Evolutionary conservation across 2,888 invertebrate genomes (phyloP).

Genomic region (Aspidiotus rigidus): DNA sequence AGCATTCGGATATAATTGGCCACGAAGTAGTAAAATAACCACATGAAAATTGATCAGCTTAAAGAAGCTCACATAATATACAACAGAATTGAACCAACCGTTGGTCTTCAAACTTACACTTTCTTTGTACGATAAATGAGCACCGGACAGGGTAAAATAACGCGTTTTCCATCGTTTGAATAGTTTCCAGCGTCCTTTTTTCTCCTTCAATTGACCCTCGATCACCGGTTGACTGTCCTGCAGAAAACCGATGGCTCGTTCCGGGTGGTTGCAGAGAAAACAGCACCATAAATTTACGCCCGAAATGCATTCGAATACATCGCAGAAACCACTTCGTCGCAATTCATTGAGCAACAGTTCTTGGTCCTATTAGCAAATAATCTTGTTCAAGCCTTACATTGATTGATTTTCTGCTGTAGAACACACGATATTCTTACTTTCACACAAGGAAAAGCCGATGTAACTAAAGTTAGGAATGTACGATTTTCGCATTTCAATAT

Average conservation of each 20-base stretch:
- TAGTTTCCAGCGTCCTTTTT: slow-evolving; percentile 83
- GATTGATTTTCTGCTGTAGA: no score
- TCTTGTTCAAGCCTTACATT: no score
- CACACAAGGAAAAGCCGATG: slow-evolving; percentile 82
- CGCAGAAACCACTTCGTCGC: slow-evolving; percentile 77
- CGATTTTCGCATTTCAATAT: slow-evolving; percentile 83
- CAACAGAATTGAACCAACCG: no score
- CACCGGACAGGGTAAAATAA: slow-evolving; percentile 88
- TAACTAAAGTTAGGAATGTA: slow-evolving; percentile 80
- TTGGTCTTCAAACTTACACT: slow-evolving; percentile 52
- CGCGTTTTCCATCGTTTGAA: slow-evolving; percentile 86
- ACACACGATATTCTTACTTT: slow-evolving; percentile 51
- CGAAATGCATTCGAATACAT: slow-evolving; percentile 67
- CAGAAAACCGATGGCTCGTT: slow-evolving; percentile 74
- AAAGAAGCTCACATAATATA: no score
- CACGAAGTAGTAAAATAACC: no score
- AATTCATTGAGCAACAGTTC: slow-evolving; percentile 77
- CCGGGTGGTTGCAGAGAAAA: slow-evolving; percentile 87
- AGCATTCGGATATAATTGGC: no score
- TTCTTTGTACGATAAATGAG: slow-evolving; percentile 77
- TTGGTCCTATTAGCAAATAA: slow-evolving; percentile 56
- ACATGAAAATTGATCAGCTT: no score
- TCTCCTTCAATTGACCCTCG: slow-evolving; percentile 83
- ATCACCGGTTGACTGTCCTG: slow-evolving; percentile 75
- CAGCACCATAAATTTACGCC: slow-evolving; percentile 72